These are phyloP conservation scores for Mylabris phalerata DNA, from an alignment of 1,140 invertebrate species.

Conservation along the genomic window DNA sequence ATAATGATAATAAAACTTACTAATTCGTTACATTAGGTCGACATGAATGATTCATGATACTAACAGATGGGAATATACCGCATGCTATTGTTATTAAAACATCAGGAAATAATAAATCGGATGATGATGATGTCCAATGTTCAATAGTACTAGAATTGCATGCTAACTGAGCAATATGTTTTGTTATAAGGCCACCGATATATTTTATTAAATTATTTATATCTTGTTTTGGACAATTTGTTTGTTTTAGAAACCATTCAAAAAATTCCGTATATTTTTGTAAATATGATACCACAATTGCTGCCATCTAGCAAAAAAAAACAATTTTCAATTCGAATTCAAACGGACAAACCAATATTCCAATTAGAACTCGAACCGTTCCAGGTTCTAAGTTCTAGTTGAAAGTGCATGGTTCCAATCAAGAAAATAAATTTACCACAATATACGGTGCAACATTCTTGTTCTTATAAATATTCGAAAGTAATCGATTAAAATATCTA, in stretches of 20 bases:
- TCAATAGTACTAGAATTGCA: constrained; percentile 57
- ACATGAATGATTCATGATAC: constrained; percentile 89
- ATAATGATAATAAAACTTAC: constrained; percentile 44
- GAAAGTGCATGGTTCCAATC: too few species aligned
- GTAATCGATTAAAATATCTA: constrained; percentile 43
- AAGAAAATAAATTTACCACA: constrained; percentile 22
- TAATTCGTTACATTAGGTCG: constrained; percentile 74
- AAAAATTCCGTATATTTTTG: constrained; percentile 50
- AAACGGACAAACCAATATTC: too few species aligned
- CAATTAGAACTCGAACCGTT: too few species aligned
- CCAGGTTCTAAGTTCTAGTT: too few species aligned
- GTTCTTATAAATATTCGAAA: constrained; percentile 35
- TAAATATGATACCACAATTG: constrained; percentile 50
- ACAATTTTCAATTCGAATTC: background rate
- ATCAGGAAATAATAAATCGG: constrained; percentile 27
- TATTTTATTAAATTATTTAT: constrained; percentile 41
- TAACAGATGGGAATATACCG: constrained; percentile 81
- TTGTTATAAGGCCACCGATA: constrained; percentile 56
- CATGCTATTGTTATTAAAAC: constrained; percentile 64
- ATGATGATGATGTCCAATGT: constrained; percentile 30
- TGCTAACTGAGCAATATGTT: constrained; percentile 68
- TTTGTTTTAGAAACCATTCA: constrained; percentile 26
- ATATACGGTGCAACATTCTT: constrained; percentile 28
- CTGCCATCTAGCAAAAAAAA: constrained; percentile 49
- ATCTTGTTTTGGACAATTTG: constrained; percentile 31